These are phyloP conservation scores for Tenebrio molitor DNA, from an alignment of 1,140 invertebrate species.

Conservation along the genomic window DNA sequence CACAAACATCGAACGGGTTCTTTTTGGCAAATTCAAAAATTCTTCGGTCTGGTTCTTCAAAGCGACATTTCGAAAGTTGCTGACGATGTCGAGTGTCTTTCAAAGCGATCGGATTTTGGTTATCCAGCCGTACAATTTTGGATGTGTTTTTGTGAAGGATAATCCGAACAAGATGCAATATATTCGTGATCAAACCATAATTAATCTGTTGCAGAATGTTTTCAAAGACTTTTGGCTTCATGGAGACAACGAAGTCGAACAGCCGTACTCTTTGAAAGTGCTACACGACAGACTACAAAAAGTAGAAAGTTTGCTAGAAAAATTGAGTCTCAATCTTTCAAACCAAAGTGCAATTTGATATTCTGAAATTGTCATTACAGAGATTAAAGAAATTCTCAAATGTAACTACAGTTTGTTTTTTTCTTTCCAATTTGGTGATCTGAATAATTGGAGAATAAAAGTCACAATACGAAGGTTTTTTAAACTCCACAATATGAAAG, in stretches of 20 bases:
- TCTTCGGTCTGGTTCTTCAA: background rate
- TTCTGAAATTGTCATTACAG: no score
- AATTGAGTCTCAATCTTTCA: background rate
- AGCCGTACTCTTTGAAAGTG: background rate
- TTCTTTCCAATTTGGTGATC: no score
- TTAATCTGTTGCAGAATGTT: constrained; percentile 15
- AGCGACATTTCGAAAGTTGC: background rate
- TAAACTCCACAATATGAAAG: no score
- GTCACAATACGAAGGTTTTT: no score
- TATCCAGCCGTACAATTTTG: constrained; percentile 33
- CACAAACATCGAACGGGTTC: constrained; percentile 20
- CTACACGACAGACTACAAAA: background rate
- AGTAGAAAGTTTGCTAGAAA: constrained; percentile 8
- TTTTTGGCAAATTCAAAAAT: background rate
- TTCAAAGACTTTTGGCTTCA: constrained; percentile 3
- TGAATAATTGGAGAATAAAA: no score
- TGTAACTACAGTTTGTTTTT: no score
- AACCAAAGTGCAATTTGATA: no score
- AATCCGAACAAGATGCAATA: constrained; percentile 19
- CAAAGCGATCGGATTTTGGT: background rate
- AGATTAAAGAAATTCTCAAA: no score
- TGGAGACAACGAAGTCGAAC: constrained; percentile 3
- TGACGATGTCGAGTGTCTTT: constrained; percentile 4
- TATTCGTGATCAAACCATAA: constrained; percentile 11
- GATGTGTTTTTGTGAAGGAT: constrained; percentile 20